Conservation (phyloP, 2,888 invertebrate genomes). For the Mythimna impura region DNA sequence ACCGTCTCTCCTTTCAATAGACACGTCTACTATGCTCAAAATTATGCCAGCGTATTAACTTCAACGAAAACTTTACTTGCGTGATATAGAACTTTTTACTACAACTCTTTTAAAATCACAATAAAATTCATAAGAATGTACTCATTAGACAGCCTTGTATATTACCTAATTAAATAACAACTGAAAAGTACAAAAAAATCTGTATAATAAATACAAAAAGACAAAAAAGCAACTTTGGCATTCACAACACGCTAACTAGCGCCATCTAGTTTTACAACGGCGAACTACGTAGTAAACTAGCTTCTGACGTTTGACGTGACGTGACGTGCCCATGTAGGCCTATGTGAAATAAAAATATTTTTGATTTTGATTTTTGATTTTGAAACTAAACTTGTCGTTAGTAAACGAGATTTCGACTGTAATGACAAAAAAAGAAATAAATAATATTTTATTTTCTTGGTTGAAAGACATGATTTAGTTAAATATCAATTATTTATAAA, state of each 20-base stretch:
- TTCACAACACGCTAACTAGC: conserved; percentile 22
- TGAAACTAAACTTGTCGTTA: too few species aligned
- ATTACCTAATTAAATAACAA: neutral
- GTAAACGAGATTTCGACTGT: too few species aligned
- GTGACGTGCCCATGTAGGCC: too few species aligned
- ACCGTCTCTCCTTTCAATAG: conserved; percentile 99
- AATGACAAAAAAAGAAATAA: too few species aligned
- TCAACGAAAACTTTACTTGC: conserved; percentile 58
- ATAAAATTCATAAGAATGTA: fast-evolving
- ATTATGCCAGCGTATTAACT: conserved; percentile 44
- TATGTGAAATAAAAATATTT: too few species aligned
- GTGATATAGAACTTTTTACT: conserved; percentile 62
- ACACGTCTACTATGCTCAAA: conserved; percentile 91
- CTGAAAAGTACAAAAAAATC: neutral
- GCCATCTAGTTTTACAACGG: conserved; percentile 64
- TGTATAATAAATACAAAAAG: neutral
- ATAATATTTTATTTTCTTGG: too few species aligned
- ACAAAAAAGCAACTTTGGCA: conserved; percentile 1
- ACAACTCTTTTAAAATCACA: fast-evolving
- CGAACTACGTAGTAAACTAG: conserved; percentile 37
- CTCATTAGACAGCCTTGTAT: fast-evolving
- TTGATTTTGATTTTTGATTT: too few species aligned
- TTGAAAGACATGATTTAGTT: too few species aligned
- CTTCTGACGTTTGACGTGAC: too few species aligned
- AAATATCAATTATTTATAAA: too few species aligned